Percentiles rank a stretch among this genome's conserved stretches.
phyloP scores from a whole-genome alignment of 2,888 invertebrate species.

The Drosophila anceps region DNA sequence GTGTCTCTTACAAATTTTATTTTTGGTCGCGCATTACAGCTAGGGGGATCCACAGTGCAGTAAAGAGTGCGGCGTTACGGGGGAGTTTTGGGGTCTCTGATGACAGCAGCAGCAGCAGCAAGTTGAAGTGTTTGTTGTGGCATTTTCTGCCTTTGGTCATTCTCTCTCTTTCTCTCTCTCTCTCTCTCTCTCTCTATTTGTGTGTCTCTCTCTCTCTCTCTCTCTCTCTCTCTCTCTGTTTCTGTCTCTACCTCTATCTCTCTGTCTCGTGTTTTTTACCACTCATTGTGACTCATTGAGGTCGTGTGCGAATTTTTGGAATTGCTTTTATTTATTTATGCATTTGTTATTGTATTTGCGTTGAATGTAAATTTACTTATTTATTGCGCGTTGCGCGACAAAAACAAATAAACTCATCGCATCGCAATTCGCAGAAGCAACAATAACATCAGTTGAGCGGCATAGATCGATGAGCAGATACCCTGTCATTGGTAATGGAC shows the following conservation, averaged over 20 bases:
- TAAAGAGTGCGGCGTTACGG: background rate
- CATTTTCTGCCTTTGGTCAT: constrained; percentile 42
- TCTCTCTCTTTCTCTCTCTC: background rate
- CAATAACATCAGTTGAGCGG: background rate
- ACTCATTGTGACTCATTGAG: constrained; percentile 69
- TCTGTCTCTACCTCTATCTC: no score
- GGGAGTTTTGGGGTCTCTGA: background rate
- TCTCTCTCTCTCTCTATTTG: background rate
- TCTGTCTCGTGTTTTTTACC: constrained; percentile 7
- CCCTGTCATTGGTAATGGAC: background rate
- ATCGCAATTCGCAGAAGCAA: constrained; percentile 66
- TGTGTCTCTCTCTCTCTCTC: background rate
- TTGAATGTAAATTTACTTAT: constrained; percentile 73
- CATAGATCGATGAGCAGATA: background rate
- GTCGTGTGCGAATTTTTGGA: constrained; percentile 79
- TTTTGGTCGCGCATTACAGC: constrained; percentile 5
- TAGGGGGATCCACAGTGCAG: background rate
- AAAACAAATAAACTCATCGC: constrained; percentile 60
- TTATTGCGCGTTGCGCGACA: constrained; percentile 62
- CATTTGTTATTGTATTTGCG: constrained; percentile 75
- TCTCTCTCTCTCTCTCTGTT: no score
- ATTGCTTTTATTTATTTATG: constrained; percentile 79
- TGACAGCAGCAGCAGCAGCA: constrained; percentile 17
- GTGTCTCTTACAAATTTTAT: constrained; percentile 28
- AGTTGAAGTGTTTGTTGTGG: constrained; percentile 44